A percentile compares a stretch with the other conserved stretches of the same genome.
Conservation (phyloP, 2,888 invertebrate genomes). For the Anthophora plumipes region DNA sequence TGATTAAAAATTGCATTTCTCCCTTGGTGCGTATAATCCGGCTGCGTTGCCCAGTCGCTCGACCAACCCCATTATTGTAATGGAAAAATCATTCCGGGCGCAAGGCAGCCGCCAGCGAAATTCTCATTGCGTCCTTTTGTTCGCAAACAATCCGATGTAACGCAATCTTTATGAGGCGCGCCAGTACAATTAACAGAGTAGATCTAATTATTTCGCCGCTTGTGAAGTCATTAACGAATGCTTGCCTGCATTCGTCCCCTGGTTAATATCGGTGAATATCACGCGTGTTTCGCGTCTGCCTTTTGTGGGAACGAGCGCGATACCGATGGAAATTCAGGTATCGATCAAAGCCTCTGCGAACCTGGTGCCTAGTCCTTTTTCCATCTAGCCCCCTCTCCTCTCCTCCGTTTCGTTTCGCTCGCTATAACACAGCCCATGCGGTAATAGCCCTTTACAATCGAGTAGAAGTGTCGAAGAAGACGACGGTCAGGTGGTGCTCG, state of each 20-base stretch:
- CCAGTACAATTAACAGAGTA: conserved; percentile 32
- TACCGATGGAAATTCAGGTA: neutral
- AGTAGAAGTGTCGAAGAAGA: no score
- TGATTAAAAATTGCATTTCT: conserved; percentile 70
- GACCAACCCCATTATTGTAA: conserved; percentile 64
- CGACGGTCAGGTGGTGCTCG: no score
- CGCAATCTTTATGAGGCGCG: conserved; percentile 34
- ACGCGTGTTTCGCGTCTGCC: neutral
- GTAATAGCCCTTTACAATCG: no score
- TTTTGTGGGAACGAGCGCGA: neutral
- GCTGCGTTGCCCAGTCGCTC: no score
- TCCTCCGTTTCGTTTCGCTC: no score
- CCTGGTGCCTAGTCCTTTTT: no score
- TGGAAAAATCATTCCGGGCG: conserved; percentile 68
- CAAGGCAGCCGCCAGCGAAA: conserved; percentile 44
- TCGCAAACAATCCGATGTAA: conserved; percentile 48
- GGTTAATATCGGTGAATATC: neutral
- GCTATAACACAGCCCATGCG: no score
- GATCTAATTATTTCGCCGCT: conserved; percentile 53
- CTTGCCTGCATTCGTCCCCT: neutral
- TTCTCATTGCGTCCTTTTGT: conserved; percentile 47
- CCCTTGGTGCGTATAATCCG: conserved; percentile 52
- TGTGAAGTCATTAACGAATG: conserved; percentile 19
- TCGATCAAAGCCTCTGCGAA: no score
- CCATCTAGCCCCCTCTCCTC: no score